Conservation (phyloP, 1,140 invertebrate genomes). For the Belonocnema kinseyi region DNA sequence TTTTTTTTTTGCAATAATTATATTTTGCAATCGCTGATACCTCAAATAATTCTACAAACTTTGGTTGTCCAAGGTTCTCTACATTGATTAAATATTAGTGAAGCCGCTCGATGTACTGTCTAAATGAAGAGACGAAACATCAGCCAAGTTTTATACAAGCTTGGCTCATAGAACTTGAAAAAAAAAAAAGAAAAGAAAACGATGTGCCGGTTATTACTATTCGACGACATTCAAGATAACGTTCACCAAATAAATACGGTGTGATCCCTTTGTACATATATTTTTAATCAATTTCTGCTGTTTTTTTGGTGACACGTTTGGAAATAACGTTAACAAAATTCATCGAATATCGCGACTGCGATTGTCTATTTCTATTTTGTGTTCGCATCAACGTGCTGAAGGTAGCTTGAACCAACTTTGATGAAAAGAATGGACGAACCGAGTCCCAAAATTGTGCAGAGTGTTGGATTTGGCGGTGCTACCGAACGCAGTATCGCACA, state of each 20-base stretch:
- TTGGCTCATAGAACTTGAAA: neutral
- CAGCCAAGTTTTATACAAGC: neutral
- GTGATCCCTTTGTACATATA: neutral
- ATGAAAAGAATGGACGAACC: constrained; percentile 78
- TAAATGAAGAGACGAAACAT: neutral
- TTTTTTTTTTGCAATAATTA: constrained; percentile 2
- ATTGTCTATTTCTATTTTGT: constrained; percentile 39
- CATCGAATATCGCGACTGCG: neutral
- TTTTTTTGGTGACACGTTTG: neutral
- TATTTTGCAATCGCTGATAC: neutral
- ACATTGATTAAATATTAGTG: constrained; percentile 15
- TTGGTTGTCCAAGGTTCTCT: neutral
- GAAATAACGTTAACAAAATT: constrained; percentile 13
- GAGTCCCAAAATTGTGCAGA: constrained; percentile 79
- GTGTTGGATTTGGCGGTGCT: constrained; percentile 79
- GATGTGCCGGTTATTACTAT: neutral
- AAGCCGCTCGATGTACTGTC: neutral
- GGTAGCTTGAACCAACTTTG: constrained; percentile 79
- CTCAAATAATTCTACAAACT: constrained; percentile 1
- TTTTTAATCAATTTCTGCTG: neutral
- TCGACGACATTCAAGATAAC: neutral
- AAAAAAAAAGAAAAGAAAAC: neutral
- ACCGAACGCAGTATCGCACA: constrained; percentile 84
- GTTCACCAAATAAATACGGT: neutral
- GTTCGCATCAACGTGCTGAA: constrained; percentile 72